Evolutionary conservation across 2,888 invertebrate species (phyloP), one percentile per base, ranked within the genome.

Genomic region (Orgyia antiqua): DNA sequence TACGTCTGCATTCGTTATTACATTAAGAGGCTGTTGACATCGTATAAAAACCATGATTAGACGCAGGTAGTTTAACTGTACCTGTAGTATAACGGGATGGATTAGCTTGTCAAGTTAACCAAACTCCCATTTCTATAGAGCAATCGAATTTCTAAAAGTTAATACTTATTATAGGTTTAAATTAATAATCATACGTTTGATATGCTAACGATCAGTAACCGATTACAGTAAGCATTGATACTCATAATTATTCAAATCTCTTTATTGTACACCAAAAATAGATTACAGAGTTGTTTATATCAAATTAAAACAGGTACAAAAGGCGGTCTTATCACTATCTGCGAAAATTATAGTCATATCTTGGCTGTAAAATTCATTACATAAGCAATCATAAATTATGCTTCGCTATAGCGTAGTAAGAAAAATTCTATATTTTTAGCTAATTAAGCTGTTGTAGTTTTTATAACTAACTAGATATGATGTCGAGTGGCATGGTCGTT

Each of bases 21-120:
- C 58, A 61, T 60, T 42, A 58, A 57, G 45, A 50, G 78, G 71
- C 47, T 71, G 68, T 78, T 77, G 77, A 74, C 78, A 71, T 15
- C 69, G 57, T 39, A 42, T 60, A 61, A 70, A 68, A 72, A 70
- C 58, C 47, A 44, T 68, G 68, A 77, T 75, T 70, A 65, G 58
- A 50, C 51, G 51, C 48, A 53, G 53, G 51, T 51, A 39, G 52
- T 49, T 51, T 71, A 69, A 69, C 69, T 58, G 71, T 72, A 66
- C 42, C 40, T 51, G 55, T 65, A 64, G 67, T 73, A 68, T 45
- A 34, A 43, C 42, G 57, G 75, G 77, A 78, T 74, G 65, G 69
- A 78, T 79, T 64, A 65, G 57, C 60, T 59, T 67, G 66, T 69
- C 71, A 61, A 30, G 31, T 33, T 36, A 36, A 50, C 44, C 42